A percentile compares a stretch with the other conserved stretches of the same genome.
Conservation (phyloP, 2,888 invertebrate genomes). For the Mystacides longicornis region DNA sequence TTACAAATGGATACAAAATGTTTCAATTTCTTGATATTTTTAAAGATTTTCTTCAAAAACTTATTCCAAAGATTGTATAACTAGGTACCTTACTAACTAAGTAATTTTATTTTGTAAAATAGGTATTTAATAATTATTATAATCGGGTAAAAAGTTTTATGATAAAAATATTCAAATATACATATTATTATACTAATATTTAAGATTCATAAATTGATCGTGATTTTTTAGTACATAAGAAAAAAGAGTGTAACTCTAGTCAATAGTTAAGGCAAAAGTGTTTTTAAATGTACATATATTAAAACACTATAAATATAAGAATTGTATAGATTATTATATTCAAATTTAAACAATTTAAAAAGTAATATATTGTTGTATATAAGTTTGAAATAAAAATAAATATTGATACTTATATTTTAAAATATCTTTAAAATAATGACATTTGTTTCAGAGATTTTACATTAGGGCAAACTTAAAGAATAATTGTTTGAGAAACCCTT, state of each 20-base stretch:
- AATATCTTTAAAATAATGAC: neutral
- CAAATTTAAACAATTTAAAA: neutral
- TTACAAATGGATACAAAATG: too few relatives aligned
- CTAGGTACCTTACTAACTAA: too few relatives aligned
- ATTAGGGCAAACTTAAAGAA: neutral
- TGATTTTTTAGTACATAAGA: neutral
- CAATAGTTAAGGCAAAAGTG: neutral
- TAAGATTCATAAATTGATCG: neutral
- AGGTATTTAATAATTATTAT: too few relatives aligned
- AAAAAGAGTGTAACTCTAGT: slow-evolving; percentile 5
- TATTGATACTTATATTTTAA: neutral
- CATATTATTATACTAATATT: neutral
- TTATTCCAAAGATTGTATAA: too few relatives aligned
- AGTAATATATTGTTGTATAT: neutral
- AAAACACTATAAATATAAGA: neutral
- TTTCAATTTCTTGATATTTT: too few relatives aligned
- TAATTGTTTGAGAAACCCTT: too few relatives aligned
- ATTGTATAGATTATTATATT: neutral
- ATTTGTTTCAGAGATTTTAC: neutral
- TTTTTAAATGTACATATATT: neutral
- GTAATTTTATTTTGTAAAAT: too few relatives aligned
- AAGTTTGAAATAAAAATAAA: neutral
- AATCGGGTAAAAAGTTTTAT: too few relatives aligned
- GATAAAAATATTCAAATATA: neutral
- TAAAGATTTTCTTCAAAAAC: too few relatives aligned